phyloP scores from a whole-genome alignment of 2,797 vertebrate species.

The Artibeus lituratus region DNA sequence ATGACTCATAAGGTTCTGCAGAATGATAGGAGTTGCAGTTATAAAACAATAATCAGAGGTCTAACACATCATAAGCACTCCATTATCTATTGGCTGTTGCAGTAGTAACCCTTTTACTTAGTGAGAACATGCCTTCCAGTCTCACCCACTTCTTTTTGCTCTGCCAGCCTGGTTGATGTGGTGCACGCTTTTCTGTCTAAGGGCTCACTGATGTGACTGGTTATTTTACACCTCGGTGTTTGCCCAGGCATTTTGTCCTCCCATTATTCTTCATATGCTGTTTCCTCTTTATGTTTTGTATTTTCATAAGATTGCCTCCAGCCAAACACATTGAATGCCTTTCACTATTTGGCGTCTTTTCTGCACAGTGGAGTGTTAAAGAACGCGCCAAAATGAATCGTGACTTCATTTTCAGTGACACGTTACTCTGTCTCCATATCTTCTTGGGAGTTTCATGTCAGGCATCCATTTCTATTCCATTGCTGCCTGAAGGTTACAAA shows the following conservation, averaged over 20 bases:
- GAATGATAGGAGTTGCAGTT: background rate
- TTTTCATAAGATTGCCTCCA: conserved; percentile 49
- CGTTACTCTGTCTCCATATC: conserved; percentile 48
- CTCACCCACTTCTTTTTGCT: background rate
- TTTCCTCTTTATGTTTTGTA: conserved; percentile 1
- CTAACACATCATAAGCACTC: background rate
- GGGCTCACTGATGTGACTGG: background rate
- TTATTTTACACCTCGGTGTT: background rate
- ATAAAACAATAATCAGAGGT: background rate
- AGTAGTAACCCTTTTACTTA: background rate
- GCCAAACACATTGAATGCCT: conserved; percentile 35
- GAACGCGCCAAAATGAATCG: conserved; percentile 22
- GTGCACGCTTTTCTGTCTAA: background rate
- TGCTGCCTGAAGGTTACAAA: conserved; percentile 54
- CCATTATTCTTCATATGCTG: conserved; percentile 19
- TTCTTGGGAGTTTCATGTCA: conserved; percentile 39
- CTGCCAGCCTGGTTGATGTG: background rate
- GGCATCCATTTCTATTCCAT: conserved; percentile 30
- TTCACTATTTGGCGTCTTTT: conserved; percentile 42
- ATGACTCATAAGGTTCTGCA: background rate
- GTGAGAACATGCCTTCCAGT: background rate
- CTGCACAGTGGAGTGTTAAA: background rate
- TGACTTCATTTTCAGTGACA: conserved; percentile 42
- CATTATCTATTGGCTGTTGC: background rate
- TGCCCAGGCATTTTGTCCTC: background rate